Base-by-base conservation (phyloP, 2,113 vertebrate species). In the Myotis lucifugus region DNA sequence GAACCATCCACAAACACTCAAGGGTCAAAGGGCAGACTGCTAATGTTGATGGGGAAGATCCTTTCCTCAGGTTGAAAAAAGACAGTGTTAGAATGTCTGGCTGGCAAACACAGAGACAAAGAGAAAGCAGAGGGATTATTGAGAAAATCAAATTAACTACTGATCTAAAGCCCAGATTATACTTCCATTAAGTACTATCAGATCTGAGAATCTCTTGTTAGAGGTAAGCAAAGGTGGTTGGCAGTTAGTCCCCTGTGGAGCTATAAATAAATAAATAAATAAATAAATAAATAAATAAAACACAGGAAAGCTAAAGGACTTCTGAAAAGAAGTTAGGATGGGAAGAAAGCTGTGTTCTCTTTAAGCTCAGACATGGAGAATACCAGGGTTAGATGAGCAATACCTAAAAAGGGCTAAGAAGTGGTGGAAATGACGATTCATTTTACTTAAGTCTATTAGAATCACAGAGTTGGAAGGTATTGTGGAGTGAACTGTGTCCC, bases 121-220 rank as follows among this genome's bases (percentile, higher is more conserved):
- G 42, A 82, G 25, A 74, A 9, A 86, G 85, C 4, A 70, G 70
- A 70, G 42, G 89, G 86, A 86, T 95, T 83, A 88, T 2, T 86
- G 93, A 83, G 82, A 85, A 67, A 95, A 90, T 66, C 69, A 91
- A 90, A 94, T 87, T 74, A 91, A 88, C 69, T 89, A 10, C 89
- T 79, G 79, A 83, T 94, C 74, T 32, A 32, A 84, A 93, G 46
- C 27, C 64, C 83, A 91, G 93, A 94, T 93, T 72, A 86, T 27
- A 69, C n/a, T 89, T 76, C 86, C 67, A 83, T 78, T 89, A 79
- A 56, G 8, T n/a, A 88, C 34, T 48, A 86, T 83, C 96, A 89
- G 56, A 72, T 48, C 72, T 25, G 66, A 64, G 72, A 87, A 95
- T 95, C 92, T 96, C 88, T 64, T 84, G 61, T 17, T 40, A 72